phyloP scores from a whole-genome alignment of 2,797 vertebrate species.

The Cryptoblepharus egeriae region DNA sequence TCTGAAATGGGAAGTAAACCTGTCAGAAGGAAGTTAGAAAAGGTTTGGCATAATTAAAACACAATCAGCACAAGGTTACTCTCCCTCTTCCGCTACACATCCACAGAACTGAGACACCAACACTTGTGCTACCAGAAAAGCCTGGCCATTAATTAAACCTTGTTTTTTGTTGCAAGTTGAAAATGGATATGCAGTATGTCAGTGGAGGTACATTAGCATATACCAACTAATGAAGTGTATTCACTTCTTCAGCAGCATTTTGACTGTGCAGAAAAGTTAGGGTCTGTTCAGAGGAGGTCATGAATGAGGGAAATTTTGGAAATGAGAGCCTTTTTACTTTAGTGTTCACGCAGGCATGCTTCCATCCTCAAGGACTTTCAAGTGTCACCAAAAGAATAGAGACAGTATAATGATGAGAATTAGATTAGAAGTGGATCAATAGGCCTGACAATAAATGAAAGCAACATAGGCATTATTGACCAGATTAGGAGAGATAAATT shows the following conservation, averaged over 20 bases:
- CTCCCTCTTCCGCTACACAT: constrained; percentile 2
- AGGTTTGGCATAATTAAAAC: constrained; percentile 53
- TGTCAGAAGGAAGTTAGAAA: too few relatives aligned
- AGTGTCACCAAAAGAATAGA: constrained; percentile 66
- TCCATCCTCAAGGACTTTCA: constrained; percentile 71
- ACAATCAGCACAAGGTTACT: not conserved
- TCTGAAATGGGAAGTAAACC: not conserved
- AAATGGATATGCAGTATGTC: not conserved
- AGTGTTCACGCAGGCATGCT: constrained; percentile 55
- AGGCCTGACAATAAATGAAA: constrained; percentile 74
- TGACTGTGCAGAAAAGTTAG: not conserved
- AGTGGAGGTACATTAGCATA: not conserved
- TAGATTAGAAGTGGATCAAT: constrained; percentile 75
- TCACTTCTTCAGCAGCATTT: not conserved
- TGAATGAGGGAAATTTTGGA: constrained; percentile 54
- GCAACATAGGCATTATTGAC: constrained; percentile 73
- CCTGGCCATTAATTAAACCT: not conserved
- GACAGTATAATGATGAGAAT: constrained; percentile 70
- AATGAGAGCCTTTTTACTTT: not conserved
- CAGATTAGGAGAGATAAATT: constrained; percentile 73
- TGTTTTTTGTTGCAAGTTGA: not conserved
- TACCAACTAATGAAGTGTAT: not conserved
- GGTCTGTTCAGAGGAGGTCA: not conserved
- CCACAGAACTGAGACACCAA: not conserved
- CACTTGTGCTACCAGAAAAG: not conserved